Evolutionary conservation across 2,888 invertebrate genomes (phyloP), one percentile per base, ranked within the genome.

Genomic region (Synanthedon formicaeformis): DNA sequence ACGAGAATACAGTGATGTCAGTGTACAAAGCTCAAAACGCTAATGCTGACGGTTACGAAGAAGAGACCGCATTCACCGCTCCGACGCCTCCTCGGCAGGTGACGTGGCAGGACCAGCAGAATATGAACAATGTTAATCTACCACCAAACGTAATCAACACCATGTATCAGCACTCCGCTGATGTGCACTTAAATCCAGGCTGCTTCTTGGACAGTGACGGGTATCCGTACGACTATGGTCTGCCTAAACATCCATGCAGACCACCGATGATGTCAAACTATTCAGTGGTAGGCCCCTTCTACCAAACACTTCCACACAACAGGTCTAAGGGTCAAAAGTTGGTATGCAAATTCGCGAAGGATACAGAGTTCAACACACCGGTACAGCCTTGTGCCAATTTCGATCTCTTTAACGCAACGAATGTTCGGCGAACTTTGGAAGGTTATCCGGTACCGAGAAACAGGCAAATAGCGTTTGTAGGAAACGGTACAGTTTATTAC

Each of bases 271-370:
- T 84, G 73, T 77, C 84, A 8, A 85, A 85, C 66, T 84, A 83
- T 58, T 75, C 84, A 0, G 76, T 81, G 11, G 77, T 81, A 14
- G 83, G 86, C 1, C 80, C 86, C 2, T 92, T 91, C 73, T 94
- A 94, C 71, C 91, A 93, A 67, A 95, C 95, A 6, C 77, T 95
- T 61, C 95, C 94, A 3, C 92, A 94, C 69, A 93, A 93, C 66
- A 85, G 93, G 54, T 81, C 90, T 14, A 90, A 91, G 62, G 90
- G 89, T 50, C 86, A 85, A 64, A 87, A 86, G 64, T 71, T 85
- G 54, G 77, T 81, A 56, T 85, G 85, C 65, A 85, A 86, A 73
- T 87, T 85, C 57, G 85, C 86, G 6, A 87, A 86, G 67, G 86
- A 87, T 61, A 87, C 75, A 51, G 87, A 87, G 62, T 87, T 87